A percentile compares a stretch with the other conserved stretches of the same genome.
phyloP scores from a whole-genome alignment of 2,797 vertebrate species.

The Enteromius paludinosus region DNA sequence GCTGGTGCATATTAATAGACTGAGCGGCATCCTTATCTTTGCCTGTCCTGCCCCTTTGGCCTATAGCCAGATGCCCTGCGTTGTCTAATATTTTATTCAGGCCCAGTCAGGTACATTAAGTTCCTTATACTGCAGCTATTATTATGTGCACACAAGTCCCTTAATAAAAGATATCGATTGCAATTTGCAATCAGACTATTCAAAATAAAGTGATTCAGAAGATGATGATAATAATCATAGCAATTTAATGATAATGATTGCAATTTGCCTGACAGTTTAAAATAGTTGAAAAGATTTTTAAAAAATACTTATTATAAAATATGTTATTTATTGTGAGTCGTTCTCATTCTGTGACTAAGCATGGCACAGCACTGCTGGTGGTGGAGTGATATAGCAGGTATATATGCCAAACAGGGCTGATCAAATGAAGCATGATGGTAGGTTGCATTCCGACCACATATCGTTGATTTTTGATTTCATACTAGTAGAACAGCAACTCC shows the following conservation, averaged over 20 bases:
- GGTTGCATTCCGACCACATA: constrained; percentile 3
- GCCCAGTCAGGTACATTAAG: neutral
- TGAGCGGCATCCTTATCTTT: neutral
- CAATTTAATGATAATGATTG: neutral
- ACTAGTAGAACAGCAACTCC: constrained; percentile 24
- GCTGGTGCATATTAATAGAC: constrained; percentile 1
- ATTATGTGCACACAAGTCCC: neutral
- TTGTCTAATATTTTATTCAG: constrained; percentile 15
- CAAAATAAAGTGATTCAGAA: neutral
- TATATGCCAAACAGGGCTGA: neutral
- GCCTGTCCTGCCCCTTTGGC: neutral
- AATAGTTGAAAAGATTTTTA: neutral
- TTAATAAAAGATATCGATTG: neutral
- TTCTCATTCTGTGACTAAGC: neutral
- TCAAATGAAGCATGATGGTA: neutral
- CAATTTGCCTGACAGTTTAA: neutral
- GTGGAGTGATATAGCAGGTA: neutral
- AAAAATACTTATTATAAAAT: neutral
- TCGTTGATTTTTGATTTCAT: constrained; percentile 23
- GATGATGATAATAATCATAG: neutral
- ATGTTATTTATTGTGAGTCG: neutral
- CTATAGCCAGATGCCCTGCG: constrained; percentile 4
- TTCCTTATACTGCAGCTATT: neutral
- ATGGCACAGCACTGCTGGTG: neutral
- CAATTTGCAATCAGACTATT: neutral